Evolutionary conservation across 2,797 vertebrate genomes (phyloP).

Genomic region (Hippocampus kuda): DNA sequence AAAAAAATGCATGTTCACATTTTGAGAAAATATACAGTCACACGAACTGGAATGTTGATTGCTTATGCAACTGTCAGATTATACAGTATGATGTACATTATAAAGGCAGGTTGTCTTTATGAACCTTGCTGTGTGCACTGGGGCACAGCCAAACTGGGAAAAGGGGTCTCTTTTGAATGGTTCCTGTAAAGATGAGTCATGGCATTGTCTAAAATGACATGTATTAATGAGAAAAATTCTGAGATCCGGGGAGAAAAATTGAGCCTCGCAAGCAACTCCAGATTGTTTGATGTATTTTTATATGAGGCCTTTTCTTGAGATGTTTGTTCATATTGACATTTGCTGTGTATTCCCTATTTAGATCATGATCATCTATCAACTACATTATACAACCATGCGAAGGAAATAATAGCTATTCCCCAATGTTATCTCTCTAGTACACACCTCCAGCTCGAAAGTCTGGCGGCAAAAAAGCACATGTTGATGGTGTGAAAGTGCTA

Average conservation of each 20-base stretch:
- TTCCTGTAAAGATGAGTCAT: background rate
- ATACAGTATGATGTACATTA: background rate
- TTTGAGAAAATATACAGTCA: background rate
- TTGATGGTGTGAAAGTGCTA: conserved; percentile 37
- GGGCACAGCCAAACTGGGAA: too few species aligned
- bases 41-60: background rate
- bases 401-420: conserved; percentile 3
- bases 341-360: background rate
- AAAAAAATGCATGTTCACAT: background rate
- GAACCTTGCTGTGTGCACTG: too few species aligned
- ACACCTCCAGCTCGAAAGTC: conserved; percentile 42
- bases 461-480: conserved; percentile 39
- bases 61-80: background rate
- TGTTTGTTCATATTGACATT: background rate
- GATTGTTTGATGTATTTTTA: background rate
- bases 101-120: too few species aligned
- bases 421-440: conserved; percentile 31
- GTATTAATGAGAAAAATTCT: background rate
- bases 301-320: background rate
- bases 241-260: background rate
- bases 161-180: background rate
- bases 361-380: background rate
- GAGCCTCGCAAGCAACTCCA: background rate
- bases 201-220: background rate
- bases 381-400: conserved; percentile 18